phyloP scores from a whole-genome alignment of 2,797 vertebrate species.

The Spatula clypeata region DNA sequence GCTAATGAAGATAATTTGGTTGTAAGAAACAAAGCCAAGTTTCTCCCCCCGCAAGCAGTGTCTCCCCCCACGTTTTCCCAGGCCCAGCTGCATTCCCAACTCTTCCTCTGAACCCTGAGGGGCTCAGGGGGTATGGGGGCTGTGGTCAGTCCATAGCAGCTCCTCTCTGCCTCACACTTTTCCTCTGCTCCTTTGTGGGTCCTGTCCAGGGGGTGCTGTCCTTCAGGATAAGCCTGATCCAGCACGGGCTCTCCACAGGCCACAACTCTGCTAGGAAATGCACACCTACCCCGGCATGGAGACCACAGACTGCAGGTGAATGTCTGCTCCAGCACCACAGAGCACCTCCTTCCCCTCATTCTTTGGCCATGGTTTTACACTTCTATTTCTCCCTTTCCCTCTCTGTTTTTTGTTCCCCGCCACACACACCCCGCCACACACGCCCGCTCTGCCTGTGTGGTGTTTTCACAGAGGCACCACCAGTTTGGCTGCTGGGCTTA shows the following conservation, averaged over 20 bases:
- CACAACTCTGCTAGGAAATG: neutral
- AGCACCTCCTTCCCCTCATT: neutral
- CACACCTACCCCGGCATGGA: neutral
- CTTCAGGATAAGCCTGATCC: neutral
- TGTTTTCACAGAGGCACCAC: neutral
- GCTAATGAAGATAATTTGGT: neutral
- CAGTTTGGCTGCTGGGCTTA: neutral
- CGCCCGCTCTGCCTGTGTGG: neutral
- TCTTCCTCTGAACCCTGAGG: neutral
- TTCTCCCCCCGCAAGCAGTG: neutral
- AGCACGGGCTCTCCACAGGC: neutral
- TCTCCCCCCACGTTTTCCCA: neutral
- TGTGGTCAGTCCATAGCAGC: neutral
- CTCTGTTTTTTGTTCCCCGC: neutral
- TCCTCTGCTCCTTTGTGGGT: neutral
- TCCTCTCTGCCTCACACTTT: neutral
- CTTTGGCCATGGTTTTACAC: neutral
- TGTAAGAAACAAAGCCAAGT: neutral
- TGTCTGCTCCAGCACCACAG: neutral
- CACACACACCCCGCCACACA: too few relatives aligned
- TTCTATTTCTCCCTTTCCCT: neutral
- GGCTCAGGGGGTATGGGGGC: rapidly evolving
- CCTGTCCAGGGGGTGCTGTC: neutral
- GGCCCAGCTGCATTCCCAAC: neutral
- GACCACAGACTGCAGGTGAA: neutral